Base-by-base conservation (phyloP, 2,113 vertebrate species). In the Heptranchias perlo region DNA sequence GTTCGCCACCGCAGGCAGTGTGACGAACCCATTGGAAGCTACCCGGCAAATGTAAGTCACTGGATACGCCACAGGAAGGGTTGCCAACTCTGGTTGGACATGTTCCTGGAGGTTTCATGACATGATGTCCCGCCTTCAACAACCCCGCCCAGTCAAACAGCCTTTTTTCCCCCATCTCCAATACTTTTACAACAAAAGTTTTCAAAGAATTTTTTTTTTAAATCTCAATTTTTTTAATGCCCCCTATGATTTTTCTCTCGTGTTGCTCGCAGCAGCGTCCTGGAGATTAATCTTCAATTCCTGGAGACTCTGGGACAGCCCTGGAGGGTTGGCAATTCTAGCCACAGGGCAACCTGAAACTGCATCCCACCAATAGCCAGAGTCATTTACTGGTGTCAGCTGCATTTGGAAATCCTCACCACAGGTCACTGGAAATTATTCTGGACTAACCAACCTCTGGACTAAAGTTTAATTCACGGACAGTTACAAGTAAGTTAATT, bases 401-500 rank as follows among this genome's bases (percentile, higher is more conserved):
- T 28, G 25, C 64, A 49, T 52, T 94, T 31, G 62, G 8, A 67
- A 95, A 49, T 95, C n/a, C 44, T 93, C n/a, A 93, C 58, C n/a
- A n/a, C 25, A 10, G 62, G 64, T 44, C 44, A 31, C 23, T 67
- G 23, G 44, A 44, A 67, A 67, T 25, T 6, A 94, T 94, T 65
- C 11, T 44, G 23, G 18, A 49, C 13, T 49, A 67, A 65, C 28
- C 31, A 44, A 5, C 67, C 28, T 65, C 44, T 65, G 44, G 64
- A 28, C 25, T 69, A n/a, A 67, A 95, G 25, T 69, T 47, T 95
- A 95, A 69, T 52, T 49, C 61, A 58, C 52, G 28, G 7, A 94
- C 93, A 67, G 5, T 94, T 94, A 67, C 18, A 67, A 67, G 62
- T 16, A 47, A 94, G 62, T 94, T 94, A 94, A 94, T 67, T 67